Base-by-base conservation (phyloP, 2,888 invertebrate genomes). In the Chrysolina haemoptera region DNA sequence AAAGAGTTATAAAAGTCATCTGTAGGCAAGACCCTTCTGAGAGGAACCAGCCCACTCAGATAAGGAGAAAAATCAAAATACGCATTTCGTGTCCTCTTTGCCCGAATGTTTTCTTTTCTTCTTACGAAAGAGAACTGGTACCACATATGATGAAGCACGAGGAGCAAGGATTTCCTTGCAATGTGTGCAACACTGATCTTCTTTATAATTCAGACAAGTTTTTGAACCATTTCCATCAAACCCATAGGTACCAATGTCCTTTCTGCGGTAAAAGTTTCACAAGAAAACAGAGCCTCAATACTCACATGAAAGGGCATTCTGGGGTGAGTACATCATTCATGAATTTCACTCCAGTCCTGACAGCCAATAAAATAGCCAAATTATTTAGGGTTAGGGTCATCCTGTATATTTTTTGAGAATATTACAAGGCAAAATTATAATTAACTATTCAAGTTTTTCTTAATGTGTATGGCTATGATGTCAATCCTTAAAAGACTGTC, bases 221-320 rank as follows among this genome's bases (percentile, higher is more conserved):
- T 62, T n/a, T 77, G 20, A 68, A 75, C 16, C 81, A 81, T 68
- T 80, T 75, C 48, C 69, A 70, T 62, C 66, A 55, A 20, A 35
- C 64, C 1, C 79, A 81, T 46, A 59, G 75, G 59, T 78, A 73
- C 27, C 78, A 76, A 22, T 83, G 83, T 63, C 76, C 77, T 11
- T 74, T 78, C 48, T 83, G 83, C 59, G 53, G 74, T 4, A 79
- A 76, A 63, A 78, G 77, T 27, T 82, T 81, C 46, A 64, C 71
- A 16, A 76, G 71, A 16, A 73, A 71, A 27, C 74, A 77, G 18
- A 76, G 69, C 12, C 55, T 71, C 11, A 65, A 70, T 14, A 67
- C 75, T 20, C 78, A 79, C 35, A 76, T 78, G 67, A 78, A 79
- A 43, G 64, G 41, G 0, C 82, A 82, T 71, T 68, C 67, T 14